phyloP scores from a whole-genome alignment of 2,797 vertebrate species.

The Lithobates pipiens region DNA sequence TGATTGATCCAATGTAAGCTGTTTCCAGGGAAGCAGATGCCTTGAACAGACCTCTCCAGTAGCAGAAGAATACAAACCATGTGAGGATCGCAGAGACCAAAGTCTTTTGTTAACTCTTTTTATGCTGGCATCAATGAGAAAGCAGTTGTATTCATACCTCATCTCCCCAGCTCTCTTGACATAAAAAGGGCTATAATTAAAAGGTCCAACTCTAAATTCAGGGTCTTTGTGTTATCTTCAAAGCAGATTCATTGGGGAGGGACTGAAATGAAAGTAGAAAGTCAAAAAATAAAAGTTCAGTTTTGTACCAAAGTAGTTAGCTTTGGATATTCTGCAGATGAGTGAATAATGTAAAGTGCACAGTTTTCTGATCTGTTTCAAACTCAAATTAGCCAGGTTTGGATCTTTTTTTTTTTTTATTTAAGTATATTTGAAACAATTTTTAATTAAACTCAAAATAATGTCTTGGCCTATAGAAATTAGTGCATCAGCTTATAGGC shows the following conservation, averaged over 20 bases:
- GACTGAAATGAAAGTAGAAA: constrained; percentile 41
- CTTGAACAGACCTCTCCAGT: constrained; percentile 78
- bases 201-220: constrained; percentile 46
- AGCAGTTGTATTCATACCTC: constrained; percentile 56
- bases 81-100: constrained; percentile 72
- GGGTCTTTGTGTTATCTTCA: constrained; percentile 59
- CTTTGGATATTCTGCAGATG: not conserved
- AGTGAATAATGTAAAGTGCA: too few species aligned
- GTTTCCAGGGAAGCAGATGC: constrained; percentile 85
- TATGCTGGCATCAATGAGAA: constrained; percentile 53
- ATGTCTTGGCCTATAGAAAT: too few species aligned
- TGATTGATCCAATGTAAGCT: constrained; percentile 82
- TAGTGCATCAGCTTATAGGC: not conserved
- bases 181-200: constrained; percentile 41
- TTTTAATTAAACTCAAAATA: not conserved
- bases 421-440: not conserved
- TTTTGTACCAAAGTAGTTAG: constrained; percentile 11
- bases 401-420: not conserved
- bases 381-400: not conserved
- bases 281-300: constrained; percentile 13
- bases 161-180: constrained; percentile 21
- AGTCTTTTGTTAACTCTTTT: constrained; percentile 74
- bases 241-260: constrained; percentile 51
- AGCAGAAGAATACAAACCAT: constrained; percentile 76
- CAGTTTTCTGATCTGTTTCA: not conserved